A percentile compares a stretch with the other conserved stretches of the same genome.
phyloP scores from a whole-genome alignment of 2,797 vertebrate species.

The Florisuga fusca region DNA sequence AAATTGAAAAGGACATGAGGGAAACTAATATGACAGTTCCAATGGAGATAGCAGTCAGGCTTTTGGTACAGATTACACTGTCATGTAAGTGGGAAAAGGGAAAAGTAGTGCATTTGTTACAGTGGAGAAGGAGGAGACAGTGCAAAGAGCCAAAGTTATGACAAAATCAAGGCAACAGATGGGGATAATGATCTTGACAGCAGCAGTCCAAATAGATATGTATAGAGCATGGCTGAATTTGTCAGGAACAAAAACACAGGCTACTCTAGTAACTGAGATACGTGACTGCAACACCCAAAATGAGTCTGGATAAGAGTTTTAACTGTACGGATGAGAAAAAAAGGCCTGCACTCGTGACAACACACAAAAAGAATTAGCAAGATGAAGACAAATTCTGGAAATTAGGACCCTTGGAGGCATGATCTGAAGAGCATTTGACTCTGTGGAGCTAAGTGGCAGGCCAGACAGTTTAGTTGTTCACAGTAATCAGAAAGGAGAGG shows the following conservation, averaged over 20 bases:
- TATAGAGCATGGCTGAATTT: not conserved
- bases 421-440: not conserved
- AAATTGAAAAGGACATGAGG: not conserved
- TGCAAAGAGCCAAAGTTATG: not conserved
- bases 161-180: not conserved
- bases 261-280: not conserved
- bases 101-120: not conserved
- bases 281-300: not conserved
- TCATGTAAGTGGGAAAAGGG: not conserved
- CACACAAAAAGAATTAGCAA: not conserved
- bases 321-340: not conserved
- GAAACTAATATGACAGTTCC: not conserved
- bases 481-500: not conserved
- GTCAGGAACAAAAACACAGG: not conserved
- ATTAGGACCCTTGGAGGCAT: not conserved
- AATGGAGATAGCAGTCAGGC: not conserved
- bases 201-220: not conserved
- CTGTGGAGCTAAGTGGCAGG: not conserved
- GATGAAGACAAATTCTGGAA: not conserved
- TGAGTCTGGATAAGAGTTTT: not conserved
- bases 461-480: not conserved
- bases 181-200: not conserved
- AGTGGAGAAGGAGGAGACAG: not conserved
- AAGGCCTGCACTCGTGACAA: not conserved
- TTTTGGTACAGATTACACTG: not conserved